Base-by-base conservation (phyloP, 2,113 vertebrate species). In the Egretta garzetta region DNA sequence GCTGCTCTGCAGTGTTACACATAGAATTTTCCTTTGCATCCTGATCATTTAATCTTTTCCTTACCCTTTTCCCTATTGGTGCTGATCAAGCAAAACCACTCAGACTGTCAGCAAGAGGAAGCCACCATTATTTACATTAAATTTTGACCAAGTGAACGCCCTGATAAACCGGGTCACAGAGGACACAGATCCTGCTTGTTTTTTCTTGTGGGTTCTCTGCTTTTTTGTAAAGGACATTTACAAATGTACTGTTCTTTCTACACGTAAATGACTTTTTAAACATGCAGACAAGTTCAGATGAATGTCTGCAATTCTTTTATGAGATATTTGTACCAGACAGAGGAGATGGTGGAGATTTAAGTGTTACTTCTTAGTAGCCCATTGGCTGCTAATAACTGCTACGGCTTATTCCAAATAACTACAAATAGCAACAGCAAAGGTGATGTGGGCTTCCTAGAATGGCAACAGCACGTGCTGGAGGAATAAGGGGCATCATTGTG, bases 151-250 rank as follows among this genome's bases (percentile, higher is more conserved):
- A 82, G 37, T 80, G 35, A 93, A 90, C 52, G 83, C 89, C 77
- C 97, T 97, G 90, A 97, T 97, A 93, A 97, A 96, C 27, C n/a
- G 62, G 59, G 43, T 95, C 96, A 86, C 32, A 35, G 58, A 94
- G 79, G 84, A 83, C 27, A 72, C 15, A 73, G 47, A 47, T 80
- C 35, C 71, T 96, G 55, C 81, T 85, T 84, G 23, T 3, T 59
- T 96, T 96, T 87, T 91, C 63, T 95, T 88, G 59, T 5, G 63
- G 20, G 8, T 68, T 85, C 60, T 79, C 45, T 88, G 14, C 8
- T 92, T 90, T 94, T 55, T 74, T 74, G 18, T 82, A 71, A 72
- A 90, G 24, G 52, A 76, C 59, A 67, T 39, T 85, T 66, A 77
- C 30, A 73, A 79, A 96, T 53, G 23, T 62, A 53, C 4, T 3